Percentiles rank a stretch among this genome's conserved stretches.
Conservation (phyloP, 2,113 vertebrate genomes). For the Cathartes aura region DNA sequence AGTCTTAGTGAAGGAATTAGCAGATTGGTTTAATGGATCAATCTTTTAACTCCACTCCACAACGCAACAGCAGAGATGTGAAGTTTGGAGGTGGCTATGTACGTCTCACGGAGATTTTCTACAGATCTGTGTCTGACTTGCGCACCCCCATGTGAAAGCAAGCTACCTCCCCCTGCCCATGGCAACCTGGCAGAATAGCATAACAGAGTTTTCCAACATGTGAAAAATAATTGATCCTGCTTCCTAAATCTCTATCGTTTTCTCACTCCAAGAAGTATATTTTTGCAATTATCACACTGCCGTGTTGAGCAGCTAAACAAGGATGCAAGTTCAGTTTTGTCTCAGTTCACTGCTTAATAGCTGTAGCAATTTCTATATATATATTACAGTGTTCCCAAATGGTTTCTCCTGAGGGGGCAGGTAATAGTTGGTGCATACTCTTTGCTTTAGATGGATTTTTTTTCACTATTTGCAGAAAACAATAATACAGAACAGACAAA, state of each 20-base stretch:
- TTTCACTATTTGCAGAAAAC: not conserved
- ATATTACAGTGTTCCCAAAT: not conserved
- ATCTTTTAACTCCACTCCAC: not conserved
- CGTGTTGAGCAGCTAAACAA: not conserved
- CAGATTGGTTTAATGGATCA: not conserved
- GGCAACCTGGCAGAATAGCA: not conserved
- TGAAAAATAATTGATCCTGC: not conserved
- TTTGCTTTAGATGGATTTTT: not conserved
- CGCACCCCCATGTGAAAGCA: not conserved
- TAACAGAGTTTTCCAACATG: not conserved
- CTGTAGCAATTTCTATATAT: not conserved
- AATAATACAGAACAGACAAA: not conserved
- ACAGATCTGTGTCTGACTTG: not conserved
- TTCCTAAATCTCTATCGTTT: constrained; percentile 1
- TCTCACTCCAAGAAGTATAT: not conserved
- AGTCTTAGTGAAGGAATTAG: not conserved
- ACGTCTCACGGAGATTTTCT: not conserved
- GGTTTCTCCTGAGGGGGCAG: not conserved
- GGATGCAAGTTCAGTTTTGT: not conserved
- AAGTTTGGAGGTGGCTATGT: not conserved
- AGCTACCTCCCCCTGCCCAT: not conserved
- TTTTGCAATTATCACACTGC: constrained; percentile 24
- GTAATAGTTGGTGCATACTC: not conserved
- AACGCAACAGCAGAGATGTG: not conserved
- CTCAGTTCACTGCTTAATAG: constrained; percentile 14